Conservation (phyloP, 2,113 vertebrate species). For the Pachycephala philippinensis region DNA sequence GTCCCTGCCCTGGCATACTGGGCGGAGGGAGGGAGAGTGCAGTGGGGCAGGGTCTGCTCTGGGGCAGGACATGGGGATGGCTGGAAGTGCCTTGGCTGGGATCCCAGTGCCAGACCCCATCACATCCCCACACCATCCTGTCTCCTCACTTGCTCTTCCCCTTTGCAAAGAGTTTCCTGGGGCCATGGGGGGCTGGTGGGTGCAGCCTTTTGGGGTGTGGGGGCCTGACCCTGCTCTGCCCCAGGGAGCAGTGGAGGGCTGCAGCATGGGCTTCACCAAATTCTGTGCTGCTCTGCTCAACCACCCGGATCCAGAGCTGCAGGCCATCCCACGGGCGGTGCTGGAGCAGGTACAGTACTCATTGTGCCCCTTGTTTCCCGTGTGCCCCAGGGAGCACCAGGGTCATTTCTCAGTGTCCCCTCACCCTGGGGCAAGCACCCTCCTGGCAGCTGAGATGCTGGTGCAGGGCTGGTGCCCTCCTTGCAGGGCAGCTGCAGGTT, state of each 20-base stretch:
- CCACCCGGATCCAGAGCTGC: slow-evolving; percentile 66
- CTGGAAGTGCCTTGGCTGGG: not conserved
- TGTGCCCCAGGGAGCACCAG: fast-evolving
- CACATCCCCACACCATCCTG: not conserved
- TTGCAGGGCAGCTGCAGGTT: not conserved
- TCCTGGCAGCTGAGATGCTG: not conserved
- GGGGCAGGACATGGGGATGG: fast-evolving
- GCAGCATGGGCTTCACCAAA: slow-evolving; percentile 79
- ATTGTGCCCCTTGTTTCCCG: fast-evolving
- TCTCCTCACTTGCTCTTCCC: not conserved
- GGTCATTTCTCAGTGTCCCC: not conserved
- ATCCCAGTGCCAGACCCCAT: not conserved
- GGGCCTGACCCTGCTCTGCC: not conserved
- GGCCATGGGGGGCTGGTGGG: fast-evolving
- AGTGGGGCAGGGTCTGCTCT: not conserved
- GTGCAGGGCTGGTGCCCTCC: fast-evolving
- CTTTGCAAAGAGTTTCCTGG: not conserved
- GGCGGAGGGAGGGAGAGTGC: fast-evolving
- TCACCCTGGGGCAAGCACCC: not conserved
- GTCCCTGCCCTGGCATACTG: not conserved
- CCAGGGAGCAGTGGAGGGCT: slow-evolving; percentile 86
- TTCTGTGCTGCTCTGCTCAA: slow-evolving; percentile 76
- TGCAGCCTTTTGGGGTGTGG: fast-evolving
- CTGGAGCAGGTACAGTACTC: slow-evolving; percentile 73
- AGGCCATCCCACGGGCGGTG: slow-evolving; percentile 71